A percentile compares a stretch with the other conserved stretches of the same genome.
These are phyloP conservation scores for Micrastur ruficollis DNA, from an alignment of 2,797 vertebrate species.

Conservation along the genomic window DNA sequence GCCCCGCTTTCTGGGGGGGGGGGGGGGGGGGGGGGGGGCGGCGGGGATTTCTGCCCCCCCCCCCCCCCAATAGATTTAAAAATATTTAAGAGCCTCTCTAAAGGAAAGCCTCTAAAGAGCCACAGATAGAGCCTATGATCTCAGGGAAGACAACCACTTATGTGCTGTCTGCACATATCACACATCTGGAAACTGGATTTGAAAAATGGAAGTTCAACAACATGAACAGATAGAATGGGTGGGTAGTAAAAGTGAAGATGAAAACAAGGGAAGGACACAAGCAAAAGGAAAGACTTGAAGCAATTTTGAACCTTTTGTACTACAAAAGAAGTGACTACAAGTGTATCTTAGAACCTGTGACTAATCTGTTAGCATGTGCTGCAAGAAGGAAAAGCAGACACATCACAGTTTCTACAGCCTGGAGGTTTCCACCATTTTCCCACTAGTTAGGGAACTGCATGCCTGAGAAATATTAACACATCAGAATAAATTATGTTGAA, in stretches of 20 bases:
- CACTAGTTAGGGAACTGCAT: neutral
- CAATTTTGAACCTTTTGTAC: neutral
- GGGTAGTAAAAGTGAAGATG: neutral
- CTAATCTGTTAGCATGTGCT: neutral
- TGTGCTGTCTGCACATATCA: rapidly evolving
- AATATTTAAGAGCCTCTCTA: neutral
- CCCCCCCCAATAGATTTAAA: neutral
- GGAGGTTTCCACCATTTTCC: neutral
- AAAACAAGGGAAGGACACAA: neutral
- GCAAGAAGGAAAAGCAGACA: neutral
- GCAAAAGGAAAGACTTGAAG: neutral
- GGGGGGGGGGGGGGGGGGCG: too few relatives aligned
- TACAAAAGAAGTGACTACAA: neutral
- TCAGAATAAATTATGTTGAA: slow-evolving; percentile 31
- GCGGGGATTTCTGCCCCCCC: neutral
- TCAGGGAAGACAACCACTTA: neutral
- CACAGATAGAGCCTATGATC: neutral
- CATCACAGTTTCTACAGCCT: neutral
- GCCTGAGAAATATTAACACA: neutral
- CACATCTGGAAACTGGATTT: rapidly evolving
- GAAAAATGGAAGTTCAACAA: neutral
- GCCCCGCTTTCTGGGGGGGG: too few relatives aligned
- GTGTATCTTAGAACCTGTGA: neutral
- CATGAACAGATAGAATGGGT: neutral
- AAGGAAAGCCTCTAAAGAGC: neutral